phyloP scores from a whole-genome alignment of 2,113 vertebrate genomes.

The Malaclemys terrapin region DNA sequence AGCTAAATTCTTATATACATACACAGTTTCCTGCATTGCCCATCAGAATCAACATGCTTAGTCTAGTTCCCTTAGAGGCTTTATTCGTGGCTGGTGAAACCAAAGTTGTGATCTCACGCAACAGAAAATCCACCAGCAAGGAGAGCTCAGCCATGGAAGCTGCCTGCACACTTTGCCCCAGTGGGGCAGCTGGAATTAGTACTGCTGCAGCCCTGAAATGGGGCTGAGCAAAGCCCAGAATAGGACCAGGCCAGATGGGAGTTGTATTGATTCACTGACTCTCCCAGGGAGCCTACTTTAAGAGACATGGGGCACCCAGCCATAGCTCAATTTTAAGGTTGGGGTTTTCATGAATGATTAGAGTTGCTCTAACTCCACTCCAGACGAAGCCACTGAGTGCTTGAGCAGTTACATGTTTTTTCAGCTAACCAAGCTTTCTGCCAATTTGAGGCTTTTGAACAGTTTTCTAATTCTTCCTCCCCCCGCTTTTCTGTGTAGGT shows the following conservation, averaged over 20 bases:
- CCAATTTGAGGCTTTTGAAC: background rate
- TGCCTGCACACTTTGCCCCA: background rate
- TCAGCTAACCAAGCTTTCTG: background rate
- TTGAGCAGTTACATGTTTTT: background rate
- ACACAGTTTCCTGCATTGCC: background rate
- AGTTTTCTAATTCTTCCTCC: background rate
- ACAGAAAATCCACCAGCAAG: background rate
- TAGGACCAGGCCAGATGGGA: accelerated
- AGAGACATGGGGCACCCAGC: background rate
- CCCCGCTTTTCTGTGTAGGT: background rate
- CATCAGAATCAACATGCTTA: background rate
- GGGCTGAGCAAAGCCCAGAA: background rate
- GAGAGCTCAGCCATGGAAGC: background rate
- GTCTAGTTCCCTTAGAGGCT: background rate
- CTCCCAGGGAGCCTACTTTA: background rate
- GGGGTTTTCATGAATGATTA: background rate
- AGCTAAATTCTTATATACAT: background rate
- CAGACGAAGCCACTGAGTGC: background rate
- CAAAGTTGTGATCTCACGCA: background rate
- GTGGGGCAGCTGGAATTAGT: background rate
- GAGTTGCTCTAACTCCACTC: background rate
- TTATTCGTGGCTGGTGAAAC: background rate
- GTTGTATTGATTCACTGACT: background rate
- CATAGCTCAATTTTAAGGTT: background rate
- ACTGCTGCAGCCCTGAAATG: background rate